These are phyloP conservation scores for Blennius ocellaris DNA, from an alignment of 2,113 vertebrate genomes.

Conservation along the genomic window DNA sequence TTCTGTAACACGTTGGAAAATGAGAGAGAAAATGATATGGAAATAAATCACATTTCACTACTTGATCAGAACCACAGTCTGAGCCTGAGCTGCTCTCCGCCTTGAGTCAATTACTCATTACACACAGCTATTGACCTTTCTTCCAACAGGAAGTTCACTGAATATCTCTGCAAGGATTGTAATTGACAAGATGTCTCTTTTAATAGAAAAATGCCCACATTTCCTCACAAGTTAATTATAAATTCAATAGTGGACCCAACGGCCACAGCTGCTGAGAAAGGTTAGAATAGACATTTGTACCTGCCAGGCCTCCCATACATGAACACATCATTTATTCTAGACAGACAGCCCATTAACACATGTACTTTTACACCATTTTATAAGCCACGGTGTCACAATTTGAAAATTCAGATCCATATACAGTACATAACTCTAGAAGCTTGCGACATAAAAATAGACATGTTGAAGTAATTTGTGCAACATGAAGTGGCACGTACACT, in stretches of 20 bases:
- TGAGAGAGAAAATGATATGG: slow-evolving; percentile 82
- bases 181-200: slow-evolving; percentile 89
- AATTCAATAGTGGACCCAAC: slow-evolving; percentile 79
- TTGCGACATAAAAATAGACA: slow-evolving; percentile 44
- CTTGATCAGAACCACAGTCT: slow-evolving; percentile 82
- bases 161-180: slow-evolving; percentile 84
- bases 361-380: slow-evolving; percentile 62
- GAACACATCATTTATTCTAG: slow-evolving; percentile 69
- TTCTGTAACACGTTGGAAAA: slow-evolving; percentile 74
- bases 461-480: slow-evolving; percentile 42
- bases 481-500: slow-evolving; percentile 13
- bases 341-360: slow-evolving; percentile 63
- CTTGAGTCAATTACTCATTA: slow-evolving; percentile 87
- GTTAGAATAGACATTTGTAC: slow-evolving; percentile 82
- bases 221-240: slow-evolving; percentile 84
- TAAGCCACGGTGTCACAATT: slow-evolving; percentile 56
- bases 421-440: slow-evolving; percentile 37
- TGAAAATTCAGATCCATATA: slow-evolving; percentile 47
- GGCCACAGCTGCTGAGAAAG: slow-evolving; percentile 74
- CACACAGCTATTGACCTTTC: slow-evolving; percentile 87
- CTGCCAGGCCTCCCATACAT: slow-evolving; percentile 72
- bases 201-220: slow-evolving; percentile 86
- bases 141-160: slow-evolving; percentile 85
- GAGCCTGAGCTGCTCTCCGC: slow-evolving; percentile 76
- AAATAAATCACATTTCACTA: slow-evolving; percentile 84